These are phyloP conservation scores for Dryobates pubescens DNA, from an alignment of 2,797 vertebrate genomes.

Conservation along the genomic window DNA sequence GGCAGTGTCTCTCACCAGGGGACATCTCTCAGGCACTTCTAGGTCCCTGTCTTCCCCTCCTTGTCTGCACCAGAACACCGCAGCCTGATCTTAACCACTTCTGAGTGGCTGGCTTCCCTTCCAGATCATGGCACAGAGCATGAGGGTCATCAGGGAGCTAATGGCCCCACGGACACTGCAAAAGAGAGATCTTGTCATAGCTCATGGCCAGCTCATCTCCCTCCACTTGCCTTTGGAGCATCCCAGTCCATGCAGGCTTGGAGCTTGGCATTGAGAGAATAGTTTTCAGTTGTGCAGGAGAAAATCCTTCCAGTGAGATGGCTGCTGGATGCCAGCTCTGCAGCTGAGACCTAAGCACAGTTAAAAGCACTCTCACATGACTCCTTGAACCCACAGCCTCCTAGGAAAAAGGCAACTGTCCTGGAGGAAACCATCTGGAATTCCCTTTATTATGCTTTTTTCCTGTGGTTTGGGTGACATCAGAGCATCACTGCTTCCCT, in stretches of 20 bases:
- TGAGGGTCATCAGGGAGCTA: not conserved
- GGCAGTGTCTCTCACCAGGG: not conserved
- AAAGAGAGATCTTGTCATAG: not conserved
- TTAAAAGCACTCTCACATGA: not conserved
- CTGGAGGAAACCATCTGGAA: not conserved
- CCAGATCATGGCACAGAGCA: not conserved
- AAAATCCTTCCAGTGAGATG: not conserved
- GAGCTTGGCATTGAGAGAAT: not conserved
- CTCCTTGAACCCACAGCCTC: not conserved
- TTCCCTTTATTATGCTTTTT: not conserved
- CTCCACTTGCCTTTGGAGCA: not conserved
- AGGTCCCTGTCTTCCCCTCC: not conserved
- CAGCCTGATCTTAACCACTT: constrained; percentile 44
- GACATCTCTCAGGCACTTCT: not conserved
- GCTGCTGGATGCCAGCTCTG: not conserved
- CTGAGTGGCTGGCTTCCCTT: constrained; percentile 7
- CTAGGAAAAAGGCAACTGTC: not conserved
- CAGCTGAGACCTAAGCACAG: not conserved
- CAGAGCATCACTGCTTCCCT: not conserved
- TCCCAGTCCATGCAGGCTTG: not conserved
- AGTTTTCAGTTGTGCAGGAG: not conserved
- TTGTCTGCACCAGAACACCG: constrained; percentile 2
- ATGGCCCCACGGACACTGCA: not conserved
- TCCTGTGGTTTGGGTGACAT: not conserved
- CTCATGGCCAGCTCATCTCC: not conserved